phyloP scores from a whole-genome alignment of 2,113 vertebrate genomes.

The Ailurus styani region DNA sequence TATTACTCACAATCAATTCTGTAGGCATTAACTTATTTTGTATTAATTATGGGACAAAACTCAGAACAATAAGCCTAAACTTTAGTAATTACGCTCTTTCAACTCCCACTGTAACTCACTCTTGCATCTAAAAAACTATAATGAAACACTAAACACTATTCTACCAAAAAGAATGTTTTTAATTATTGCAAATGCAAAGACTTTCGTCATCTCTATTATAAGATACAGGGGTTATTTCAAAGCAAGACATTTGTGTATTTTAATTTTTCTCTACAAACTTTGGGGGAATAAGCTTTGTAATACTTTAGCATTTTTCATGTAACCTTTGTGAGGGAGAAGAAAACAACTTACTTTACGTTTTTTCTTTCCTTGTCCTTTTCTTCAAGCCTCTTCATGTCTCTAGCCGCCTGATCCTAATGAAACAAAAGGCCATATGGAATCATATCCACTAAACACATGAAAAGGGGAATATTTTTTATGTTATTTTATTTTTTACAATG shows the following conservation, averaged over 20 bases:
- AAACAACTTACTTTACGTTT: conserved; percentile 91
- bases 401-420: conserved; percentile 93
- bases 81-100: background rate
- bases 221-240: conserved; percentile 4
- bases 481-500: too few species aligned
- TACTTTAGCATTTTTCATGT: conserved; percentile 13
- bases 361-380: conserved; percentile 97
- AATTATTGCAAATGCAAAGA: conserved; percentile 38
- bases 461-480: background rate
- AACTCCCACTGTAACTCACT: background rate
- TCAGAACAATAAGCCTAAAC: conserved; percentile 14
- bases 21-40: background rate
- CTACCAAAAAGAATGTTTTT: conserved; percentile 1
- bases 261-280: conserved; percentile 5
- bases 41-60: conserved; percentile 16
- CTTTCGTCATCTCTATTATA: background rate
- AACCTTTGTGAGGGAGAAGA: conserved; percentile 57
- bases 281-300: background rate
- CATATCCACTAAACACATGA: background rate
- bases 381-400: conserved; percentile 97
- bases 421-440: conserved; percentile 69
- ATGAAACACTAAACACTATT: background rate
- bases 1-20: background rate
- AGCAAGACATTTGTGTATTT: conserved; percentile 1
- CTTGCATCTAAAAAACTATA: background rate